These are phyloP conservation scores for Philonicus albiceps DNA, from an alignment of 2,888 invertebrate genomes.

Conservation along the genomic window DNA sequence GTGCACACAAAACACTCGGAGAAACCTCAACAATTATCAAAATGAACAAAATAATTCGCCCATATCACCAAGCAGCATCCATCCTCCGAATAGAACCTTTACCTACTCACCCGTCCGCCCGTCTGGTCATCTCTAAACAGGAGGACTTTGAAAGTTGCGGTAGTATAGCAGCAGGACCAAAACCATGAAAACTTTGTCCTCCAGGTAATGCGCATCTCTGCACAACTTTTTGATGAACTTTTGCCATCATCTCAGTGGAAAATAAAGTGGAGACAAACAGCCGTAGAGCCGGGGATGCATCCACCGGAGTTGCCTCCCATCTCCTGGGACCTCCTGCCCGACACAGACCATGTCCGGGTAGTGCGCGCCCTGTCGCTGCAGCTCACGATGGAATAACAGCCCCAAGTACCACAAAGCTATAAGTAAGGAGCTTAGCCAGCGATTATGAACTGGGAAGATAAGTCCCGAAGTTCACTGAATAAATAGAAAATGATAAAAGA, in stretches of 20 bases:
- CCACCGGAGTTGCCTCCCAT: neutral
- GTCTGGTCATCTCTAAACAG: neutral
- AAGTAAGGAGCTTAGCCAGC: constrained; percentile 29
- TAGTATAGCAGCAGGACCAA: neutral
- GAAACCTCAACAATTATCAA: constrained; percentile 32
- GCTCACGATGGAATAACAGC: neutral
- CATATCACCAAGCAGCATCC: neutral
- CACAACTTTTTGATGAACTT: constrained; percentile 26
- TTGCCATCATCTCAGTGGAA: neutral
- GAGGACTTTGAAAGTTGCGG: neutral
- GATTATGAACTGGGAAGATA: constrained; percentile 23
- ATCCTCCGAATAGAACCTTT: neutral
- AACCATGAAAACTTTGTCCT: neutral
- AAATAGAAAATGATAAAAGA: constrained; percentile 27
- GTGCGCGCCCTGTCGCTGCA: neutral
- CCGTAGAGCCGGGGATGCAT: neutral
- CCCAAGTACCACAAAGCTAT: neutral
- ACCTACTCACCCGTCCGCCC: neutral
- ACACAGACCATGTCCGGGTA: neutral
- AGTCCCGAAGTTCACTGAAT: neutral
- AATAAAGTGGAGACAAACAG: neutral
- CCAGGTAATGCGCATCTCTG: neutral
- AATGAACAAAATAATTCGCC: constrained; percentile 30
- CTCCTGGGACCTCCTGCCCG: neutral
- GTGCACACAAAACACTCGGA: constrained; percentile 6